Percentiles rank a stretch among this genome's conserved stretches.
Evolutionary conservation across 2,797 vertebrate genomes (phyloP).

Genomic region (Oryzias sinensis): DNA sequence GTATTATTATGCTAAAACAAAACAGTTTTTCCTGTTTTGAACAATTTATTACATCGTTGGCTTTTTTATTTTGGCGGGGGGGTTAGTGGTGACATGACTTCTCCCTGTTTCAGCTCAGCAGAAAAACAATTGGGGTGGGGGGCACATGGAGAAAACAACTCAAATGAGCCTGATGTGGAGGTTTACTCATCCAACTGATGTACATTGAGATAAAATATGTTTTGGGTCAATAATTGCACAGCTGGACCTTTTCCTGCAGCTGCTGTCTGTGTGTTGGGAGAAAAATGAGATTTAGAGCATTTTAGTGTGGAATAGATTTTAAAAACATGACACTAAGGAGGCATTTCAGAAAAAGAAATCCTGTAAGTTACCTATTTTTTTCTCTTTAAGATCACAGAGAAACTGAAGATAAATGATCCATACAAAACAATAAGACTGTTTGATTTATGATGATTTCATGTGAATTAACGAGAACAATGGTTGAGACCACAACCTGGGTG

Average conservation of each 20-base stretch:
- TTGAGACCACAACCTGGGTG: too few species aligned
- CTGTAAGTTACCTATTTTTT: too few species aligned
- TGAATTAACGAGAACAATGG: too few species aligned
- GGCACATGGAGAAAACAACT: slow-evolving; percentile 8
- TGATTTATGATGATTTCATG: too few species aligned
- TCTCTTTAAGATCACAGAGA: too few species aligned
- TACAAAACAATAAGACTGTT: too few species aligned
- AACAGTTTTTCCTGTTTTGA: background rate
- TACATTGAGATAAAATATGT: slow-evolving; percentile 4
- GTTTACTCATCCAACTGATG: slow-evolving; percentile 1
- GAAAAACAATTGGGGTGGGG: background rate
- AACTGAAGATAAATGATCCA: too few species aligned
- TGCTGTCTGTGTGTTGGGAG: slow-evolving; percentile 15
- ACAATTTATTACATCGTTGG: background rate
- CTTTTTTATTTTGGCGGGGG: slow-evolving; percentile 1
- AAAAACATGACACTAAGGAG: slow-evolving; percentile 4
- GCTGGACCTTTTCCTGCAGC: background rate
- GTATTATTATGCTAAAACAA: background rate
- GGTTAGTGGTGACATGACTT: background rate
- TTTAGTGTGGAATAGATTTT: background rate
- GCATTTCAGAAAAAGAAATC: too few species aligned
- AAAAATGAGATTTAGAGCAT: background rate
- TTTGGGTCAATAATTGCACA: slow-evolving; percentile 7
- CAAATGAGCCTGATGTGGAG: slow-evolving; percentile 4
- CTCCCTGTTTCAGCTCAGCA: slow-evolving; percentile 15